Base-by-base conservation (phyloP, 2,113 vertebrate species). In the Tupaia tana region DNA sequence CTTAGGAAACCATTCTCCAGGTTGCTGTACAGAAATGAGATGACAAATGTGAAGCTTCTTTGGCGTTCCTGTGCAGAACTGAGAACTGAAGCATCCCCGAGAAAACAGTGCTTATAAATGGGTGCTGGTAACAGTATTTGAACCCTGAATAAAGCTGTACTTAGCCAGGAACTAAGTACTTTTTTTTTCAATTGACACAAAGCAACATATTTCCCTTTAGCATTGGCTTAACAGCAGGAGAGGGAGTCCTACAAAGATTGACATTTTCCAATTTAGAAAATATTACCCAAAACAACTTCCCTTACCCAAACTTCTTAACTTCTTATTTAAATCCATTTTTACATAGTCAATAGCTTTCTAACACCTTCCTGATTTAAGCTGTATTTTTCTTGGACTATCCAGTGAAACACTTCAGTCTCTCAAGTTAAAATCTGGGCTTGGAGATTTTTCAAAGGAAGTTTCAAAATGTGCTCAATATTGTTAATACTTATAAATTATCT, bases 251-350 rank as follows among this genome's bases (percentile, higher is more conserved):
- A 70, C 25, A 27, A 70, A 43, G 14, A 61, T 11, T 67, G 63
- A 9, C 7, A 70, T 77, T 90, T 96, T 94, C 31, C 34, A 92
- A 11, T 56, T 87, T 8, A 88, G 16, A 2, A 71, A 80, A 29
- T 64, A 75, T 11, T 90, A 58, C 24, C 29, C 43, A 18, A 71
- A 94, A 64, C 12, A 25, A 0, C 22, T 54, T 89, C 4, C 22
- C 13, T 25, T 0, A 52, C 15, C 6, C 19, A 90, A 34, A 9
- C 4, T 14, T 86, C 58, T 87, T 66, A 92, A 56, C 14, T 74
- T 22, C 20, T 86, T 10, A 86, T 90, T 69, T 77, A 84, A 90
- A 74, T 64, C 7, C 54, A 86, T 67, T 78, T 52, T 92, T 82
- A 69, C 77, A 29, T 1, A 73, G 22, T 2, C 66, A 86, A 3